phyloP scores from a whole-genome alignment of 2,888 invertebrate genomes.

The Drosophila sordidapex region DNA sequence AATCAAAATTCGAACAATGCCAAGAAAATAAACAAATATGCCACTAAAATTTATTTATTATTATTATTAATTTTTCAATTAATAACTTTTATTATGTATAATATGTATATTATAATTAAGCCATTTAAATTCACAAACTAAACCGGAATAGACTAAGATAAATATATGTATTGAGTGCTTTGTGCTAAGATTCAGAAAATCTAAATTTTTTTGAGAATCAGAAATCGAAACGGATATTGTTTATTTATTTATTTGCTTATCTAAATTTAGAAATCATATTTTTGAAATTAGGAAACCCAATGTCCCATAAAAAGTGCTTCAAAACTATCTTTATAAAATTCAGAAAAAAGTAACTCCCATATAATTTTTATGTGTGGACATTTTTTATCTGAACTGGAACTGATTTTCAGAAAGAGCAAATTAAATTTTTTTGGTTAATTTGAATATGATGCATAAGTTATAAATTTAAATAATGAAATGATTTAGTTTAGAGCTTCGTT shows the following conservation, averaged over 20 bases:
- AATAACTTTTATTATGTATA: background rate
- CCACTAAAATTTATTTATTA: background rate
- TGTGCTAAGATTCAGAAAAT: too few relatives aligned
- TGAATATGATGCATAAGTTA: background rate
- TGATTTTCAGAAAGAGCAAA: background rate
- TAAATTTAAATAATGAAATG: background rate
- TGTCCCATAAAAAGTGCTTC: background rate
- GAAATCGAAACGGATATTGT: background rate
- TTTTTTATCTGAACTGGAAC: background rate
- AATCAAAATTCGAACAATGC: background rate
- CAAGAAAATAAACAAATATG: background rate
- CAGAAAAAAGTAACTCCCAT: rapidly evolving
- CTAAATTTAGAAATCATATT: rapidly evolving
- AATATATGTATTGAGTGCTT: too few relatives aligned
- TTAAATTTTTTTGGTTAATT: background rate
- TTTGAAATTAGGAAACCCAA: background rate
- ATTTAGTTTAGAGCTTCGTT: rapidly evolving
- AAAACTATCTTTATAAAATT: background rate
- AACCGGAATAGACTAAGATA: too few relatives aligned
- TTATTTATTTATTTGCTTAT: too few relatives aligned
- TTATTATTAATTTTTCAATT: too few relatives aligned
- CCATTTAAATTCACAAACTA: background rate
- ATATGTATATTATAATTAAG: too few relatives aligned
- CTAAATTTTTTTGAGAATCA: rapidly evolving
- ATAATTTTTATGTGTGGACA: rapidly evolving